These are phyloP conservation scores for Carapus acus DNA, from an alignment of 2,797 vertebrate genomes.

Conservation along the genomic window DNA sequence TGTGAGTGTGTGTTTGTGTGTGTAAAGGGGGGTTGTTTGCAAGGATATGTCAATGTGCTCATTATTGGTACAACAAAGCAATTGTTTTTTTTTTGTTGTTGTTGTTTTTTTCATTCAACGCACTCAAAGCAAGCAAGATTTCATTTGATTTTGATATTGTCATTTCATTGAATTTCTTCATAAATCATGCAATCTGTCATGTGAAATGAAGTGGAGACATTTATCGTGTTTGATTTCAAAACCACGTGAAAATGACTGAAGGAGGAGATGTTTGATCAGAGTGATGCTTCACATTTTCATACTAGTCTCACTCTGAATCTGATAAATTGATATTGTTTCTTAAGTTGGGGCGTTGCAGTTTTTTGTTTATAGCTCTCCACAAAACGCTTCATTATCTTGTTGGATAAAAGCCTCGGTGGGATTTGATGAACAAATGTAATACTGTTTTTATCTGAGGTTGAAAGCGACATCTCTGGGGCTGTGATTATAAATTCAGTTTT, in stretches of 20 bases:
- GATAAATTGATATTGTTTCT: conserved; percentile 29
- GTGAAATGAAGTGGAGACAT: conserved; percentile 6
- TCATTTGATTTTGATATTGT: no score
- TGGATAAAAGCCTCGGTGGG: conserved; percentile 29
- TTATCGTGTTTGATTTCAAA: conserved; percentile 18
- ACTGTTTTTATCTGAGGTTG: conserved; percentile 18
- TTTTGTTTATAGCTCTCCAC: conserved; percentile 19
- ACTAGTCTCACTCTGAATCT: conserved; percentile 18
- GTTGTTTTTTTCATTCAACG: no score
- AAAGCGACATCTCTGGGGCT: conserved; percentile 30
- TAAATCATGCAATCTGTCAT: no score
- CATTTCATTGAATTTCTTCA: no score
- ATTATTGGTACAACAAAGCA: no score
- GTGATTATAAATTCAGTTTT: conserved; percentile 12
- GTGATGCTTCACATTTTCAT: conserved; percentile 24
- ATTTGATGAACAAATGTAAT: conserved; percentile 31
- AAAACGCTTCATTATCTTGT: conserved; percentile 23
- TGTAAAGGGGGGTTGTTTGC: no score
- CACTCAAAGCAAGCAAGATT: no score
- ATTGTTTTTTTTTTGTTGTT: no score
- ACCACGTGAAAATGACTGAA: conserved; percentile 11
- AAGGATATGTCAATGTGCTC: no score
- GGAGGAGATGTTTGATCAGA: conserved; percentile 23
- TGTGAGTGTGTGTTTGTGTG: no score
- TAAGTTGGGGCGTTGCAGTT: conserved; percentile 17